Conservation (phyloP, 2,113 vertebrate genomes). For the Rattus rattus region DNA sequence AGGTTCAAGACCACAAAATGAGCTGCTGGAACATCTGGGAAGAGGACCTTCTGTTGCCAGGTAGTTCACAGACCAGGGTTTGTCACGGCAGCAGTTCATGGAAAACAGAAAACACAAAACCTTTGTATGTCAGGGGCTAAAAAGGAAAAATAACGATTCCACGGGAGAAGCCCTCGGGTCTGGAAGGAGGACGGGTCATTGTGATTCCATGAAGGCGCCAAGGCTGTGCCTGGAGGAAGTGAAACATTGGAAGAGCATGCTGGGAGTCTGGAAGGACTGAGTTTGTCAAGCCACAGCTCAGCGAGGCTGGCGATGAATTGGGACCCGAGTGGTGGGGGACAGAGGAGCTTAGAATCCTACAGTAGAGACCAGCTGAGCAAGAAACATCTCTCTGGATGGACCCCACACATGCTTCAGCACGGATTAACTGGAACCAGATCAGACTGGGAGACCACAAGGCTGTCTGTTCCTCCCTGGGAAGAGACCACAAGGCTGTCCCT, state of each 20-base stretch:
- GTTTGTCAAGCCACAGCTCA: background rate
- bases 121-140: background rate
- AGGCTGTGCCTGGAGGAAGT: background rate
- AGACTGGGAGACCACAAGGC: background rate
- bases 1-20: slow-evolving; percentile 60
- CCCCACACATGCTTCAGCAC: background rate
- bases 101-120: slow-evolving; percentile 29
- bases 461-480: background rate
- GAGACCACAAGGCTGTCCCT: background rate
- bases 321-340: fast-evolving
- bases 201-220: background rate
- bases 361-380: background rate
- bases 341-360: no score
- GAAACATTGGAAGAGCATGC: background rate
- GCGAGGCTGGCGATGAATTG: background rate
- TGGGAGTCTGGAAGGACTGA: background rate
- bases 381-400: background rate
- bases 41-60: slow-evolving; percentile 43
- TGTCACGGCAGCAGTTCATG: background rate
- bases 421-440: background rate
- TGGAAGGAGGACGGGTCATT: background rate
- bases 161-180: background rate
- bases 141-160: background rate
- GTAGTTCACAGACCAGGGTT: slow-evolving; percentile 43
- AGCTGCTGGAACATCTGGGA: slow-evolving; percentile 18